Evolutionary conservation across 2,888 invertebrate genomes (phyloP).

Genomic region (Uropetala carovei): DNA sequence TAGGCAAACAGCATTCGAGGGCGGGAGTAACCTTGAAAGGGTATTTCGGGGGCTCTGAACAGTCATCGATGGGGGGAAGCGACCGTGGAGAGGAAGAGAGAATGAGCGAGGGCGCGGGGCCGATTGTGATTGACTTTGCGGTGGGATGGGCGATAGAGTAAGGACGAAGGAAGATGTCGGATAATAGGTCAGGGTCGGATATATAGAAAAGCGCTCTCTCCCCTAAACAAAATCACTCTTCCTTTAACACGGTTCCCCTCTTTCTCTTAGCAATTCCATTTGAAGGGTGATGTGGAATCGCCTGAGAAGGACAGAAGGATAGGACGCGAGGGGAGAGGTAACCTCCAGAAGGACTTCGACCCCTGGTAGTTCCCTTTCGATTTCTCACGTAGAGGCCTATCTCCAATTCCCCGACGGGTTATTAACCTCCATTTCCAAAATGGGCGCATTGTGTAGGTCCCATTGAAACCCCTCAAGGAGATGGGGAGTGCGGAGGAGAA

Average conservation of each 20-base stretch:
- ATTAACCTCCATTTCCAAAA: conserved; percentile 14
- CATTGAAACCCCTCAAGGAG: not conserved
- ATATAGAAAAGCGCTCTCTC: not conserved
- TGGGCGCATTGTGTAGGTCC: not conserved
- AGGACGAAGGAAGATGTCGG: not conserved
- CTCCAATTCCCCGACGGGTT: not conserved
- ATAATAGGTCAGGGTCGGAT: conserved; percentile 15
- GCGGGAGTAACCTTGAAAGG: not conserved
- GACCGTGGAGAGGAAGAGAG: not conserved
- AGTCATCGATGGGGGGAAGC: not conserved
- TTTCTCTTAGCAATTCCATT: not conserved
- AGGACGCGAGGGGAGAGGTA: not conserved
- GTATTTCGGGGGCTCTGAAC: not conserved
- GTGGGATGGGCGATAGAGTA: not conserved
- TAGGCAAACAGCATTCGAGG: not conserved
- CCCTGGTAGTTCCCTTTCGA: not conserved
- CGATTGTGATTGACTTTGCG: conserved; percentile 4
- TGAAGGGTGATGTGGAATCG: not conserved
- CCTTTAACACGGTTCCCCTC: not conserved
- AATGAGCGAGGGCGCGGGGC: not conserved
- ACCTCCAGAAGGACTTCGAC: not conserved
- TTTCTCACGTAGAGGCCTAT: not conserved
- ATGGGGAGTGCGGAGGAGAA: not conserved
- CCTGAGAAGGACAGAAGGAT: not conserved
- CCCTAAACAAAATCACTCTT: not conserved